Evolutionary conservation across 2,113 vertebrate genomes (phyloP).

Genomic region (Tupaia tana): DNA sequence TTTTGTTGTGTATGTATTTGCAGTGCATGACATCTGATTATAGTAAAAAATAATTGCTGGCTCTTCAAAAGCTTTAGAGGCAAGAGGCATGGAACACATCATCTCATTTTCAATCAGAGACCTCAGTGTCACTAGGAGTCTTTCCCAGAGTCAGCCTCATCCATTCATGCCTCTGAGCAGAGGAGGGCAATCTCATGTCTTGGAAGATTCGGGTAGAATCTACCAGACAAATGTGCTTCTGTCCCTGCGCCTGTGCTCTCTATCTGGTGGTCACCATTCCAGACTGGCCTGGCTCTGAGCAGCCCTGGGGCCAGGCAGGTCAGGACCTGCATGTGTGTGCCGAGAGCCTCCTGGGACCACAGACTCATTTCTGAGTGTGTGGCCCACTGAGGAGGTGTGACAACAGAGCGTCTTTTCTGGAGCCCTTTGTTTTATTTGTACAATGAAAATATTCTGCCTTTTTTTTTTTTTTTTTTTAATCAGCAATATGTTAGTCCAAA

Average conservation of each 20-base stretch:
- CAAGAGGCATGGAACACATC: not conserved
- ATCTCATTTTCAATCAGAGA: not conserved
- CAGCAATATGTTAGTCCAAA: not conserved
- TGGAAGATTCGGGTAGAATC: not conserved
- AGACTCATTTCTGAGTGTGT: rapidly evolving
- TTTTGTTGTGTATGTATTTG: not conserved
- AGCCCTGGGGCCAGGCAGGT: not conserved
- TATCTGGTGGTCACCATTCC: rapidly evolving
- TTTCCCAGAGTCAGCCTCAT: not conserved
- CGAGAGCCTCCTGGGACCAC: not conserved
- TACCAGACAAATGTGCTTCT: not conserved
- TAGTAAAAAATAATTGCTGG: not conserved
- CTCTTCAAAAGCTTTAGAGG: not conserved
- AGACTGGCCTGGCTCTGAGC: not conserved
- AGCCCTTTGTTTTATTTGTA: not conserved
- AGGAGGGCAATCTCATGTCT: not conserved
- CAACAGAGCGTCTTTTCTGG: rapidly evolving
- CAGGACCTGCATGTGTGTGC: not conserved
- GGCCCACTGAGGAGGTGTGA: not conserved
- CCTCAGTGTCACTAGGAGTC: not conserved
- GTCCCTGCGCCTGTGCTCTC: not conserved
- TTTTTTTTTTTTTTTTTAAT: not conserved
- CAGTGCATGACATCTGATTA: not conserved
- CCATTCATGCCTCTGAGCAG: not conserved
- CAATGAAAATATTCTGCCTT: not conserved